Base-by-base conservation (phyloP, 2,797 vertebrate species). In the Phylloscopus collybita region DNA sequence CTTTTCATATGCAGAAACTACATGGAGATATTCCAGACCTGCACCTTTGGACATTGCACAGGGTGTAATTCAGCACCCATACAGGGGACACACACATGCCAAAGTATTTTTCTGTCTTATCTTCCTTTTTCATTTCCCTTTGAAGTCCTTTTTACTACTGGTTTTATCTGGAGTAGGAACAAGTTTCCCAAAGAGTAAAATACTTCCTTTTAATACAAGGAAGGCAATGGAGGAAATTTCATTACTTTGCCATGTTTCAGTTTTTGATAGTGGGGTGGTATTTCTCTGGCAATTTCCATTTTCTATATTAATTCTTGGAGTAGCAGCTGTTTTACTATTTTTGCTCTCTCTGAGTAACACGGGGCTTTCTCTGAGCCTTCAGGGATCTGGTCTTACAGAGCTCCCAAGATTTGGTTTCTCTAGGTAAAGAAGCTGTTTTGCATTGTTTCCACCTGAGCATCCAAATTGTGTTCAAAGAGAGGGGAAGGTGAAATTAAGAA, bases 41-140 rank as follows among this genome's bases (percentile, higher is more conserved):
- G 11, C 5, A 26, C 8, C 7, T 62, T 47, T 72, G 30, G n/a
- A n/a, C 9, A 27, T 75, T 57, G 59, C 12, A 16, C 4, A 15
- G 11, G 6, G 20, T 44, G 42, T 10, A 54, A 59, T 21, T 45
- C n/a, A 61, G 49, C 5, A 16, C 8, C 45, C 26, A 38, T 29
- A 29, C 13, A 7, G 14, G 9, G 1, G 0, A 5, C 4, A 49
- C 9, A 62, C 5, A 4, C 3, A 1, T 0, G 17, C 6, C 5
- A 0, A 79, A n/a, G 17, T 50, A 7, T 56, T 81, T 56, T 89
- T 78, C 80, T 69, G 11, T 30, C 8, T 84, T 72, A 26, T 2
- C 3, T 18, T 22, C 15, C 17, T 56, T 88, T 65, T 71, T 72
- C 2, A 9, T 78, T 75, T 88, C 26, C 16, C 5, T 38, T 65